Base-by-base conservation (phyloP, 2,113 vertebrate genomes). In the Pithys albifrons region DNA sequence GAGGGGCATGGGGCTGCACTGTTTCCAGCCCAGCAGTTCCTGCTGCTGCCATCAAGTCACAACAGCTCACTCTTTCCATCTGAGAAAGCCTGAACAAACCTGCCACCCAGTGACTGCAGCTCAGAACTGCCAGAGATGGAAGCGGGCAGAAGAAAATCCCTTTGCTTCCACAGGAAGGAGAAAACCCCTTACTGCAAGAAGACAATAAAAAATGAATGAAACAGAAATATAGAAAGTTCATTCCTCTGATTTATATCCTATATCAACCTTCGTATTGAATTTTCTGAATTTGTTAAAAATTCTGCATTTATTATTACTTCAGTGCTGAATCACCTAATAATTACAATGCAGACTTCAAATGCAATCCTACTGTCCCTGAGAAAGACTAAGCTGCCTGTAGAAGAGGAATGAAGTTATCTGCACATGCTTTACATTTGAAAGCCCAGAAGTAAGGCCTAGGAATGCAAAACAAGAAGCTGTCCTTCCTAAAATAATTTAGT, bases 91-190 rank as follows among this genome's bases (percentile, higher is more conserved):
- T 95, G 90, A 81, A 43, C 95, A 97, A 95, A 84, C 10, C 48
- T 93, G 96, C 96, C 97, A 78, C 88, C 81, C 87, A 72, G 96
- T 93, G 98, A 95, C 80, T 57, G 51, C 35, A 74, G 45, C 33
- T 39, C 31, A 80, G 80, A 96, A 96, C 31, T 93, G 80, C 95
- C 77, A 54, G 79, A 62, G 48, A 82, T 0, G 1, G 24, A 3
- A 72, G 71, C 3, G 3, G 12, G 27, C 28, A 59, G 20, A 37
- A 66, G 37, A 76, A 83, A 82, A 91, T 41, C 28, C 39, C 23
- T 75, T 46, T 43, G 28, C 51, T 80, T 2, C 3, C 31, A 19
- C 6, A 27, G 33, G 6, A 77, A 62, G 19, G 20, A 79, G 20
- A 73, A 67, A 89, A 19, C 0, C 2, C 18, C 23, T 55, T 55